Evolutionary conservation across 1,140 invertebrate genomes (phyloP).

Genomic region (Dendrolimus punctatus): DNA sequence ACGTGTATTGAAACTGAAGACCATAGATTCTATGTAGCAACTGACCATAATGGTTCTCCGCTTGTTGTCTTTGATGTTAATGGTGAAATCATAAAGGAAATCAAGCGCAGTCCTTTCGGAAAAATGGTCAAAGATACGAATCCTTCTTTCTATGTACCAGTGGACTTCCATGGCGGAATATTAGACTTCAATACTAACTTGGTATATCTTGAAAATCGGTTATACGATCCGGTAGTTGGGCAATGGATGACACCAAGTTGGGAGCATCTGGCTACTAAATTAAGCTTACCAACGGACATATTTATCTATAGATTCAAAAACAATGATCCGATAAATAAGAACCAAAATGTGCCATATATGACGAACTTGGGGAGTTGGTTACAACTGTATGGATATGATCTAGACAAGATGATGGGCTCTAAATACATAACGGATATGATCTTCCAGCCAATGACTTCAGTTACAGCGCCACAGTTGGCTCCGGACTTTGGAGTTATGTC

Average conservation of each 20-base stretch:
- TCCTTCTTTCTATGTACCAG: constrained; percentile 90
- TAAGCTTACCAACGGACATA: constrained; percentile 89
- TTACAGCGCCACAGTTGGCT: constrained; percentile 83
- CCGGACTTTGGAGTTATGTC: constrained; percentile 92
- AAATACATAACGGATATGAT: constrained; percentile 83
- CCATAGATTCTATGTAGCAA: constrained; percentile 90
- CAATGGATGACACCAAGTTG: constrained; percentile 97
- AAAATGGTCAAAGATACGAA: constrained; percentile 91
- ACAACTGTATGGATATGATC: constrained; percentile 89
- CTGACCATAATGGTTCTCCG: constrained; percentile 94
- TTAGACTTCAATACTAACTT: constrained; percentile 89
- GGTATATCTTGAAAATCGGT: constrained; percentile 85
- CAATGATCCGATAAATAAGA: constrained; percentile 92
- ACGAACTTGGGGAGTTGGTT: constrained; percentile 89
- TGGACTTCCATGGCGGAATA: constrained; percentile 94
- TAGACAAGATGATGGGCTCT: constrained; percentile 88
- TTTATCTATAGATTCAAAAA: constrained; percentile 94
- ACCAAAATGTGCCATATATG: constrained; percentile 84
- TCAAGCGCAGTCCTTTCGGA: constrained; percentile 92
- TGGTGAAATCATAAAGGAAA: constrained; percentile 92
- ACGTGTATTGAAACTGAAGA: constrained; percentile 88
- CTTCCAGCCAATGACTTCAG: constrained; percentile 82
- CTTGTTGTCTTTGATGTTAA: constrained; percentile 91
- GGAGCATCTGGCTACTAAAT: constrained; percentile 85
- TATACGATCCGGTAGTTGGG: constrained; percentile 94